Evolutionary conservation across 1,140 invertebrate species (phyloP), one percentile per base, ranked within the genome.

Genomic region (Archivesica marissinica): DNA sequence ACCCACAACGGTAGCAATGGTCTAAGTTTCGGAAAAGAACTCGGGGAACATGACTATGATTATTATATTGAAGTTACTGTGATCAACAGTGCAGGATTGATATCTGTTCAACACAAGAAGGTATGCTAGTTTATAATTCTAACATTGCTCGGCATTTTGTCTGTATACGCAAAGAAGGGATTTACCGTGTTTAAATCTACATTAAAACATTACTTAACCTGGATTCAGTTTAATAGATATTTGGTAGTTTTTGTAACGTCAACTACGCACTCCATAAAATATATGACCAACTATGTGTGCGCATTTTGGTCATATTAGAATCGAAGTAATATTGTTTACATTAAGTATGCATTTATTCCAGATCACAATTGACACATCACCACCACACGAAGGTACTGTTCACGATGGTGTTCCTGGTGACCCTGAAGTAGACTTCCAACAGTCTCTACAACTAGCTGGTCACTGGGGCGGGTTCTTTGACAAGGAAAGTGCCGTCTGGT

Each of bases 401-500:
- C 72, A 75, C 20, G 72, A 75, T 54, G 72, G 72, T 33, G 20
- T 64, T 33, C 59, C 59, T 35, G 59, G 30, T 1, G 28, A 33
- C 25, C 59, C 59, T 1, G 59, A 64, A 25, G 30, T 64, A 1
- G 59, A 64, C 30, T 64, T 64, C 38, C 59, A 64, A 20, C 59
- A 64, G 47, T 54, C 72, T 15, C 33, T 75, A 23, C 30, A 33
- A 7, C 44, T 75, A 1, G 6, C 47, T 6, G 72, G 38, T 2
- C 25, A 75, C 72, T 75, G 72, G 72, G 50, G 38, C 54, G 47
- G 33, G 11, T 75, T 75, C 52, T 75, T 64, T 64, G 59, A 64
- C n/a, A 35, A 64, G n/a, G 59, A 64, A 25, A 64, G 59, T 15
- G 25, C 30, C 17, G 76, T 89, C 28, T 54, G 50, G 54, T 86